Conservation (phyloP, 1,140 invertebrate genomes). For the Sminthurides bifidus region DNA sequence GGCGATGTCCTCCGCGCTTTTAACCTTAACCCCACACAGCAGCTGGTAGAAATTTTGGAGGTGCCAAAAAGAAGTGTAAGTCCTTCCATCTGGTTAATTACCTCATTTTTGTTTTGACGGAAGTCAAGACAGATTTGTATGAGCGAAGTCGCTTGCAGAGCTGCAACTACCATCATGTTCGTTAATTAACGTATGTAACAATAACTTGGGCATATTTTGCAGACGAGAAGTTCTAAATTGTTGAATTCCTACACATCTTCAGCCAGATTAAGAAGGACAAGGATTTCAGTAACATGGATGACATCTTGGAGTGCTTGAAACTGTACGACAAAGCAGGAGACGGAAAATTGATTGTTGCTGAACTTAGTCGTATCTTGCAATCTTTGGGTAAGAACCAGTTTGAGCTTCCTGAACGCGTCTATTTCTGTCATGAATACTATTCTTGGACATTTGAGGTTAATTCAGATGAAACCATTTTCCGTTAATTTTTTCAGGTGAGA, state of each 20-base stretch:
- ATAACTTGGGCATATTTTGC: constrained; percentile 24
- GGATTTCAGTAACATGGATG: constrained; percentile 92
- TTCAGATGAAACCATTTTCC: not conserved
- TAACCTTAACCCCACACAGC: constrained; percentile 84
- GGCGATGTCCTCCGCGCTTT: constrained; percentile 84
- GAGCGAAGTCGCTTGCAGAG: not conserved
- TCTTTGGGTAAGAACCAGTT: constrained; percentile 58
- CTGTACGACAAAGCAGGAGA: constrained; percentile 97
- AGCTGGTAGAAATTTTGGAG: constrained; percentile 80
- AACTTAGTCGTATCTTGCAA: constrained; percentile 89
- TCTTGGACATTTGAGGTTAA: too few species aligned
- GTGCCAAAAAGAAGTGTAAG: constrained; percentile 89
- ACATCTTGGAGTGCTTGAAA: constrained; percentile 98
- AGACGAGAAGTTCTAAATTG: constrained; percentile 68
- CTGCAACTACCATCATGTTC: not conserved
- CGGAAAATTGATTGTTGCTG: constrained; percentile 90
- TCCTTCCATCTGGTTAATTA: not conserved
- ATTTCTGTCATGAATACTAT: too few species aligned
- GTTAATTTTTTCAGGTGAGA: constrained; percentile 60
- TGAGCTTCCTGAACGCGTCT: too few species aligned
- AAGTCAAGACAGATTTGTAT: not conserved
- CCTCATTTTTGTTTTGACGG: not conserved
- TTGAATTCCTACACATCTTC: constrained; percentile 98
- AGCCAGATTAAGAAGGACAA: constrained; percentile 92
- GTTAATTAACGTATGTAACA: not conserved